Conservation (phyloP, 2,888 invertebrate species). For the Margaritifera margaritifera region DNA sequence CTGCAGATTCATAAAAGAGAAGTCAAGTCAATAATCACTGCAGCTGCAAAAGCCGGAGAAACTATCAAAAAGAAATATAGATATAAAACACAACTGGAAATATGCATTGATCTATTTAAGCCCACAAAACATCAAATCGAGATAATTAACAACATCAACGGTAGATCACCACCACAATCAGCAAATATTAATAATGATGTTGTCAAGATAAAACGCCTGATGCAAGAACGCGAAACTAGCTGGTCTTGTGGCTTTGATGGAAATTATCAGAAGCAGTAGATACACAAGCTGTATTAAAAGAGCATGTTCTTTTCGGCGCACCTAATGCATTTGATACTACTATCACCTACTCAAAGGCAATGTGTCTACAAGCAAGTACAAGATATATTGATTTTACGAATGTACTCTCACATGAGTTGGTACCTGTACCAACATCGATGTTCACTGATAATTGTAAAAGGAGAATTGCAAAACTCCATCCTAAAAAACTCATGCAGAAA, state of each 20-base stretch:
- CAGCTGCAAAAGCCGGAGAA: no score
- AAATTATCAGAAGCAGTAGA: not conserved
- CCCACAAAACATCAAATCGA: not conserved
- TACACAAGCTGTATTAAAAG: constrained; percentile 3
- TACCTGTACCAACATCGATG: constrained; percentile 22
- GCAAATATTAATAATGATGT: constrained; percentile 14
- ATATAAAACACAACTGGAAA: no score
- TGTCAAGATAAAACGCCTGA: constrained; percentile 3
- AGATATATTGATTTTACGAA: constrained; percentile 11
- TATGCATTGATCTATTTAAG: no score
- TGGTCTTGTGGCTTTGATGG: constrained; percentile 11
- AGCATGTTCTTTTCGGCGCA: constrained; percentile 1
- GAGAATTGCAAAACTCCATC: no score
- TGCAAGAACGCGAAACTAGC: constrained; percentile 6
- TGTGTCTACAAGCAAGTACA: constrained; percentile 14
- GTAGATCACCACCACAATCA: not conserved
- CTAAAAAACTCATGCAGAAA: no score
- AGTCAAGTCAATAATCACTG: no score
- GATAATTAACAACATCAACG: constrained; percentile 1
- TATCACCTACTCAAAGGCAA: constrained; percentile 12
- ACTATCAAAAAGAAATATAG: no score
- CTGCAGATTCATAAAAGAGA: no score
- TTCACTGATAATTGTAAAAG: constrained; percentile 15
- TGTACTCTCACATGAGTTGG: constrained; percentile 8
- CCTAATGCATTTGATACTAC: constrained; percentile 17